phyloP scores from a whole-genome alignment of 2,113 vertebrate genomes.

The Recurvirostra avosetta region DNA sequence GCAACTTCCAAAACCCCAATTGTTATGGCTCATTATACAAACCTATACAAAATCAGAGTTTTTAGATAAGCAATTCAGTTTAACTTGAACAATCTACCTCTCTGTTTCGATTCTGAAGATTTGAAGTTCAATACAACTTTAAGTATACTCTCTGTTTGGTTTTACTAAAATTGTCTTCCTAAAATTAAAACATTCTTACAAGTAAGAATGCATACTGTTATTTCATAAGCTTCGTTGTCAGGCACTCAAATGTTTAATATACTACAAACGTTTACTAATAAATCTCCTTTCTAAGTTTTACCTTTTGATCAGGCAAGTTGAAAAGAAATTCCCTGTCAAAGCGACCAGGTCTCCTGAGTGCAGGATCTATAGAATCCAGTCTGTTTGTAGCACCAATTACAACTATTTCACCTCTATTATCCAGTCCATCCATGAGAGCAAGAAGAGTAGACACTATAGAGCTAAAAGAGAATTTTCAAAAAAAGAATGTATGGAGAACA shows the following conservation, averaged over 20 bases:
- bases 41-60: background rate
- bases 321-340: conserved; percentile 99
- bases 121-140: background rate
- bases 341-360: conserved; percentile 98
- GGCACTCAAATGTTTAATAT: background rate
- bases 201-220: background rate
- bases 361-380: conserved; percentile 99
- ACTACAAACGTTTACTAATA: background rate
- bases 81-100: background rate
- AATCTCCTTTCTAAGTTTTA: conserved; percentile 53
- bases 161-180: background rate
- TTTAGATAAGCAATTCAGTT: background rate
- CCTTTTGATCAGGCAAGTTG: conserved; percentile 96
- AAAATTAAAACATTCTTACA: background rate
- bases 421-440: conserved; percentile 98
- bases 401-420: conserved; percentile 98
- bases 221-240: background rate
- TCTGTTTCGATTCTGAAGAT: background rate
- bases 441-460: conserved; percentile 98
- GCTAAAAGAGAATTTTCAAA: conserved; percentile 66
- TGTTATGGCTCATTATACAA: background rate
- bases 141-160: background rate
- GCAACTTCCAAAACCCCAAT: background rate
- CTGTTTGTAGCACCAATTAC: conserved; percentile 99
- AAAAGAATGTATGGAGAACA: background rate